Evolutionary conservation across 2,113 vertebrate species (phyloP).

Genomic region (Tapirus terrestris): DNA sequence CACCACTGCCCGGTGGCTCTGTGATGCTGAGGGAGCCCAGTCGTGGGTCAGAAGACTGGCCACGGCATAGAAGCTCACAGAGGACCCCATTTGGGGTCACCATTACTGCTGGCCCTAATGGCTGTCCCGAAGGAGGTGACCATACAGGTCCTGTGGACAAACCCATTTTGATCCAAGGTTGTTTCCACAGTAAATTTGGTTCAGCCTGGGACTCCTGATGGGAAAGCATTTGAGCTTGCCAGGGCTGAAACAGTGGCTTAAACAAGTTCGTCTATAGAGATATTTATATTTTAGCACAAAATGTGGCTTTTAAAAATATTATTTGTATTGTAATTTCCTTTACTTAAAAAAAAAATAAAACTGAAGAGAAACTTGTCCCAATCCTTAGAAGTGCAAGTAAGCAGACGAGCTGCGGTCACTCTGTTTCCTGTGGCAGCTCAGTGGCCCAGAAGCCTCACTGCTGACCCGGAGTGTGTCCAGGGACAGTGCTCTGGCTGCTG

Average conservation of each 20-base stretch:
- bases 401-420: background rate
- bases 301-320: background rate
- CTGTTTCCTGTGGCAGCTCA: rapidly evolving
- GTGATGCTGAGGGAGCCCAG: background rate
- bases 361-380: rapidly evolving
- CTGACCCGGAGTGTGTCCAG: rapidly evolving
- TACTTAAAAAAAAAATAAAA: background rate
- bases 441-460: rapidly evolving
- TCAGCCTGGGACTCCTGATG: rapidly evolving
- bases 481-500: rapidly evolving
- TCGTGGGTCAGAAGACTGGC: background rate
- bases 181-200: background rate
- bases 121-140: background rate
- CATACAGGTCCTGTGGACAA: rapidly evolving
- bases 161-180: background rate
- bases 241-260: background rate
- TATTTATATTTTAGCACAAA: background rate
- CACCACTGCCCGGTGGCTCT: background rate
- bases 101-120: rapidly evolving
- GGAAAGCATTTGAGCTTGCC: background rate
- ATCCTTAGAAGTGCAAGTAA: rapidly evolving
- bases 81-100: background rate
- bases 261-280: background rate
- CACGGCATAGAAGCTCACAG: rapidly evolving
- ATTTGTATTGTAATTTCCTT: background rate